These are phyloP conservation scores for Distichodus sexfasciatus DNA, from an alignment of 2,797 vertebrate genomes.

Conservation along the genomic window DNA sequence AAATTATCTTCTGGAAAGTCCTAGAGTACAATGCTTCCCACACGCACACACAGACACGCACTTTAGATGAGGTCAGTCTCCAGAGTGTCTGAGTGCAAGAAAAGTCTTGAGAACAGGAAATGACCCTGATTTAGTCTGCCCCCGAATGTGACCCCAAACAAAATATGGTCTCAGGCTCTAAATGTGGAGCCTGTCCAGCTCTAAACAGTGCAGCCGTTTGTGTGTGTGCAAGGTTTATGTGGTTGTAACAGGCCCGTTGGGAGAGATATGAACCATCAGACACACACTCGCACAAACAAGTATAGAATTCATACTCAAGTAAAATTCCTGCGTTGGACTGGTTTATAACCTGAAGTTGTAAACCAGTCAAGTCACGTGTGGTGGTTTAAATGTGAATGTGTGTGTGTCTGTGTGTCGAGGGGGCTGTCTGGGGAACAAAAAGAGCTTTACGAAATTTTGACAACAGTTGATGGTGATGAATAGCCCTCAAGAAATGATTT, in stretches of 20 bases:
- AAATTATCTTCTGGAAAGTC: neutral
- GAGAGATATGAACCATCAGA: slow-evolving; percentile 27
- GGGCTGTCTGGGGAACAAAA: too few species aligned
- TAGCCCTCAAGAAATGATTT: too few species aligned
- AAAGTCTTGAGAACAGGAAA: slow-evolving; percentile 55
- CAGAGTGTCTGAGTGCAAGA: slow-evolving; percentile 37
- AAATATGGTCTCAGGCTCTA: slow-evolving; percentile 30
- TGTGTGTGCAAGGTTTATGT: slow-evolving; percentile 9
- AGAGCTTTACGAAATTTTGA: too few species aligned
- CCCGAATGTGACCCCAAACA: slow-evolving; percentile 39
- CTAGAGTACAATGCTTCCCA: neutral
- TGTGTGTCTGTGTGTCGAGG: neutral
- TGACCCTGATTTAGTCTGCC: slow-evolving; percentile 24
- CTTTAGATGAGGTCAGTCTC: slow-evolving; percentile 27
- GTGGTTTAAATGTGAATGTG: slow-evolving; percentile 6
- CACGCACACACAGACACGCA: neutral
- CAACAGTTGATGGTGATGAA: too few species aligned
- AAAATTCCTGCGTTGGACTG: slow-evolving; percentile 19
- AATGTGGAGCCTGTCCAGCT: slow-evolving; percentile 27
- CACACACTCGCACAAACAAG: slow-evolving; percentile 14
- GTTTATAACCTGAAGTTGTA: slow-evolving; percentile 19
- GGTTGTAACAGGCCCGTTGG: slow-evolving; percentile 19
- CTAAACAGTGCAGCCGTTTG: slow-evolving; percentile 29
- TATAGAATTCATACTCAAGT: slow-evolving; percentile 6
- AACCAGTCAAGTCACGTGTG: too few species aligned